Evolutionary conservation across 2,113 vertebrate genomes (phyloP).

Genomic region (Perca schrenkii): DNA sequence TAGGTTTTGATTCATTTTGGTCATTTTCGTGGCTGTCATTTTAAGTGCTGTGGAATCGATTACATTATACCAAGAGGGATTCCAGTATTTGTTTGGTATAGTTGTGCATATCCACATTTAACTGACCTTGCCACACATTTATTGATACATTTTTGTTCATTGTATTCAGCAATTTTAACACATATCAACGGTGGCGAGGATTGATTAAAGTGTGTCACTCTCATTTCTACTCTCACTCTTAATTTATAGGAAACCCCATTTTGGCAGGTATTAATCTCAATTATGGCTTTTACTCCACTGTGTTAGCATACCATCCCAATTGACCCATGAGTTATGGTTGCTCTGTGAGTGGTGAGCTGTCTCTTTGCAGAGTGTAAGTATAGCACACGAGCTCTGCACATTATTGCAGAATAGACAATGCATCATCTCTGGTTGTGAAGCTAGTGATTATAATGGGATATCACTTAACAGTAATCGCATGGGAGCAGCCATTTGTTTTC

Average conservation of each 20-base stretch:
- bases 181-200: slow-evolving; percentile 18
- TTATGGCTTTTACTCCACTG: slow-evolving; percentile 49
- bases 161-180: slow-evolving; percentile 29
- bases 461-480: not conserved
- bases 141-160: slow-evolving; percentile 23
- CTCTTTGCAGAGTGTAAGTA: slow-evolving; percentile 9
- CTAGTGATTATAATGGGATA: not conserved
- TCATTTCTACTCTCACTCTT: slow-evolving; percentile 28
- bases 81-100: not conserved
- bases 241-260: slow-evolving; percentile 40
- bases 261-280: slow-evolving; percentile 56
- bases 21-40: not conserved
- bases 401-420: not conserved
- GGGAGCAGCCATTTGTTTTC: slow-evolving; percentile 11
- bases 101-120: not conserved
- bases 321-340: slow-evolving; percentile 45
- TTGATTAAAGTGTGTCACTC: slow-evolving; percentile 48
- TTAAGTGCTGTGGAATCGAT: not conserved
- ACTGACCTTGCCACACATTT: slow-evolving; percentile 12
- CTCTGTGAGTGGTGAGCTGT: slow-evolving; percentile 28
- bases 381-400: not conserved
- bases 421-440: not conserved
- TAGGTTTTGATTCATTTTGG: not conserved
- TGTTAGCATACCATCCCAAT: slow-evolving; percentile 49
- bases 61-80: not conserved